Evolutionary conservation across 1,140 invertebrate genomes (phyloP), one percentile per base, ranked within the genome.

Genomic region (Formica selysi): DNA sequence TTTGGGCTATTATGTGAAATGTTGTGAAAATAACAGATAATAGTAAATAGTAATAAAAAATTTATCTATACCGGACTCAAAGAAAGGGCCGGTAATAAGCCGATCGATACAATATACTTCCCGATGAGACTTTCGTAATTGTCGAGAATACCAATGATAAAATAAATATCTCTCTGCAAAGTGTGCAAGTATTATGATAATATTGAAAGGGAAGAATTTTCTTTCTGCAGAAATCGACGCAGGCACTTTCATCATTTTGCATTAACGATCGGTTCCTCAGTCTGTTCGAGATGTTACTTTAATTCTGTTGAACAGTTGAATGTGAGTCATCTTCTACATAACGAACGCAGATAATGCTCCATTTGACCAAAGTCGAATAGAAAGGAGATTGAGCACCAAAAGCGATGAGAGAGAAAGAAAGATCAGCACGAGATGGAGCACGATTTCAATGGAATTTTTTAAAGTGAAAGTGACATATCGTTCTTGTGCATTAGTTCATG

Each of bases 251-350:
- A 62, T 54, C 4, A 38, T 80, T 57, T 68, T 70, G 36, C 32
- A 5, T 16, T 29, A 57, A 41, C 6, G 10, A 57, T 57, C 59
- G 38, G 8, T 78, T 38, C 5, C 22, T 80, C 29, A 70, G 32
- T 70, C 16, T 38, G 5, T 6, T 80, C 32, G 44, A 68, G 61
- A 79, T 7, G 13, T 36, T 54, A 51, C 1, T 78, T 44, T 44
- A 68, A 79, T 79, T 38, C 32, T 54, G 41, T 11, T 36, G 26
- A 48, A 32, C 13, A 79, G 8, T 67, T 57, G n/a, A 54, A 41
- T 38, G 29, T 38, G 32, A 71, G 13, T 79, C 13, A 67, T 5
- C 19, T 59, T 76, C 22, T 44, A 22, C 1, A 38, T 54, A 51
- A 36, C 8, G 13, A 68, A 68, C 13, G 7, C 6, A 16, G 11